Conservation (phyloP, 2,888 invertebrate species). For the Neuroscelio doddi region DNA sequence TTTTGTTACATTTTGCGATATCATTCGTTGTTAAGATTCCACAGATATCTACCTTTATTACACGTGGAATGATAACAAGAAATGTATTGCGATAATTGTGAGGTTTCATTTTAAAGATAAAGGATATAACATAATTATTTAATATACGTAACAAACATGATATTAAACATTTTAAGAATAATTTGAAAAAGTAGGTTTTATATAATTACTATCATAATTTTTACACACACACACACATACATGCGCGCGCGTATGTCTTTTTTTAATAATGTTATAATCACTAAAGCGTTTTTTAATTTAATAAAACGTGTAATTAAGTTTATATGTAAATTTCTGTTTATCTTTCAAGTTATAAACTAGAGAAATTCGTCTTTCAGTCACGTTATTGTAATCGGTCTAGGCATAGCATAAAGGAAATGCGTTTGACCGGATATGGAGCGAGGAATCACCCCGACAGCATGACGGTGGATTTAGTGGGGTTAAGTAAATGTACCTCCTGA, state of each 20-base stretch:
- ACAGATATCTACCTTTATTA: not conserved
- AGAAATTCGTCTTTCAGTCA: constrained; percentile 1
- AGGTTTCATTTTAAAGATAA: too few relatives aligned
- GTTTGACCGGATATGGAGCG: constrained; percentile 10
- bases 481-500: constrained; percentile 16
- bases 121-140: too few relatives aligned
- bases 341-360: not conserved
- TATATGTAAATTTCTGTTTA: not conserved
- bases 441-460: constrained; percentile 5
- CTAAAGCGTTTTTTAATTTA: not conserved
- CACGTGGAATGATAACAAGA: not conserved
- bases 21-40: not conserved
- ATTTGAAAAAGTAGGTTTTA: too few relatives aligned
- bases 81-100: not conserved
- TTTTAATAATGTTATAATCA: too few relatives aligned
- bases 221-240: too few relatives aligned
- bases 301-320: not conserved
- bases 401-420: not conserved
- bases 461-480: not conserved
- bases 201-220: too few relatives aligned
- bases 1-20: not conserved
- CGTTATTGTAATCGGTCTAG: constrained; percentile 2
- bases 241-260: too few relatives aligned
- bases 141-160: too few relatives aligned
- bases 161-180: too few relatives aligned